Conservation (phyloP, 2,113 vertebrate species). For the Microcebus lehilahytsara region DNA sequence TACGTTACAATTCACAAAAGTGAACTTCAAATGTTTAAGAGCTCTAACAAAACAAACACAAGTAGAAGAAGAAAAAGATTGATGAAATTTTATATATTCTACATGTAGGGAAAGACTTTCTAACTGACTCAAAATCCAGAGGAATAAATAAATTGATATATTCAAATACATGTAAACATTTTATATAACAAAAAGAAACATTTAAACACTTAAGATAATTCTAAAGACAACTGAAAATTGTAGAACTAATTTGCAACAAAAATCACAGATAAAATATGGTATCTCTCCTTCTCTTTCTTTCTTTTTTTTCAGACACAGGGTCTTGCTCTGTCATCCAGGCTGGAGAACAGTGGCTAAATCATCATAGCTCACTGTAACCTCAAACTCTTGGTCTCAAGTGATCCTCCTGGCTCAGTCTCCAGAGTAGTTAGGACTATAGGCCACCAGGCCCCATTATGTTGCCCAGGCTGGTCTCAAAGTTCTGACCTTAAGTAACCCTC, state of each 20-base stretch:
- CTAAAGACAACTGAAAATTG: background rate
- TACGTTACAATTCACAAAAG: background rate
- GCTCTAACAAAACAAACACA: background rate
- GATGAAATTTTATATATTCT: background rate
- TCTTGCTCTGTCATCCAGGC: too few species aligned
- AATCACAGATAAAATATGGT: background rate
- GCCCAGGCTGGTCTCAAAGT: too few species aligned
- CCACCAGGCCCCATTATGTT: too few species aligned
- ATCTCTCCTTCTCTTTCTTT: background rate
- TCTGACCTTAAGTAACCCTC: too few species aligned
- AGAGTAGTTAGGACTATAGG: too few species aligned
- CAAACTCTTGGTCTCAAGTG: too few species aligned
- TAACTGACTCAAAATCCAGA: background rate
- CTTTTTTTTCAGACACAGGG: too few species aligned
- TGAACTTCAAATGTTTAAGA: background rate
- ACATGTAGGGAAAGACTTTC: background rate
- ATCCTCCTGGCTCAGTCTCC: too few species aligned
- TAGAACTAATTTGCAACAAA: background rate
- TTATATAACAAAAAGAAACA: background rate
- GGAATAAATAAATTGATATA: background rate
- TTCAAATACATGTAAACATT: background rate
- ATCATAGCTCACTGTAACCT: too few species aligned
- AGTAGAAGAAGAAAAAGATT: background rate
- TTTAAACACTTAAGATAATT: background rate
- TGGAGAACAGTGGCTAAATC: too few species aligned